Evolutionary conservation across 2,797 vertebrate species (phyloP), one percentile per base, ranked within the genome.

Genomic region (Podarcis lilfordi): DNA sequence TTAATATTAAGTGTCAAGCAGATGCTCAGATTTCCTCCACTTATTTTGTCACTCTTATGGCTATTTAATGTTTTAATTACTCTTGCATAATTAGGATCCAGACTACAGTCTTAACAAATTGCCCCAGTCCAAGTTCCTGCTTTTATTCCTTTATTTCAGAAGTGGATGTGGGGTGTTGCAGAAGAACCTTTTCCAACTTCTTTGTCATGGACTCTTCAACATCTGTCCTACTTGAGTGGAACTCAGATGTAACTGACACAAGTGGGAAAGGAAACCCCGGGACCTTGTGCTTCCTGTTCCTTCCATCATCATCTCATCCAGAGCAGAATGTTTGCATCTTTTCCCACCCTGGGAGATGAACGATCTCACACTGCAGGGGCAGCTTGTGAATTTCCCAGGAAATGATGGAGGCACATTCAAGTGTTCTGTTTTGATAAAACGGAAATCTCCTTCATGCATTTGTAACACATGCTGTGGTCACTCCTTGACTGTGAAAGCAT

Each of bases 1-100:
- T 0, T 40, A 76, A 82, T 40, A 81, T 13, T 75, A 35, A 86
- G 82, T 85, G 1, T 37, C 59, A 75, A 86, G 9, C 25, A 87
- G 32, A 19, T 90, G 40, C 85, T 84, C 89, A 61, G 71, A 85
- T 59, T 75, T 82, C 55, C 0, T 19, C 45, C 88, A 69, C 75
- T 82, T 89, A 69, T 40, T 4, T 66, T 87, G 8, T 87, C 29
- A 90, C 19, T 90, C 90, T 69, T 89, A 2, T 55, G 85, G 72
- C 37, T 77, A 86, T 88, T 77, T 85, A 78, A 66, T 89, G 21
- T 15, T 84, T 19, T 85, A 80, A 80, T 91, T 81, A 61, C 85
- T 83, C 27, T 86, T 35, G 79, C 35, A 45, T 32, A 77, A n/a
- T 61, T 92, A 32, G 82, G 88, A 86, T 86, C 45, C 35, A 69